Percentiles rank a stretch among this genome's conserved stretches.
These are phyloP conservation scores for Leptodirus hochenwartii DNA, from an alignment of 2,888 invertebrate genomes.

Conservation along the genomic window DNA sequence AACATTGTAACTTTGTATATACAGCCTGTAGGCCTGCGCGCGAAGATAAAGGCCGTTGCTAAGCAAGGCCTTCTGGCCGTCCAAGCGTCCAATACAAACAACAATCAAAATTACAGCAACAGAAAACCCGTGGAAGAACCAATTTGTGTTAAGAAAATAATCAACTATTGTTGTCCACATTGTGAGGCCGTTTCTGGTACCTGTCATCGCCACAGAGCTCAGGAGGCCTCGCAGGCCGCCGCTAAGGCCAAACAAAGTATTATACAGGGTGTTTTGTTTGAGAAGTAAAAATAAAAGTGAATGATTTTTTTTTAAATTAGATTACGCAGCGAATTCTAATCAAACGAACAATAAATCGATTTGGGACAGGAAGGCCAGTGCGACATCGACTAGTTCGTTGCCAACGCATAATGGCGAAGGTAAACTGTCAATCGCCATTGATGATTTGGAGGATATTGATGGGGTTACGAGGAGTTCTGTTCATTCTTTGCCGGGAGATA, in stretches of 20 bases:
- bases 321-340: conserved; percentile 6
- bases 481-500: conserved; percentile 20
- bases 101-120: conserved; percentile 10
- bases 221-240: conserved; percentile 5
- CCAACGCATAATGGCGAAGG: conserved; percentile 36
- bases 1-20: too few relatives aligned
- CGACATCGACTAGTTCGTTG: conserved; percentile 31
- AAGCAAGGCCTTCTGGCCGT: conserved; percentile 21
- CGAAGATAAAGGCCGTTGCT: conserved; percentile 23
- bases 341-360: conserved; percentile 9
- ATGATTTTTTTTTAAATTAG: conserved; percentile 9
- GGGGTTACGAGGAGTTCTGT: conserved; percentile 18
- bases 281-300: conserved; percentile 12
- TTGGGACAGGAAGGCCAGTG: conserved; percentile 25
- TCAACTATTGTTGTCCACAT: conserved; percentile 24
- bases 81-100: conserved; percentile 17
- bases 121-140: conserved; percentile 22
- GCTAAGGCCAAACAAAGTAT: conserved; percentile 9
- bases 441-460: conserved; percentile 17
- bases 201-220: conserved; percentile 16
- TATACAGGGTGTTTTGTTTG: too few relatives aligned
- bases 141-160: conserved; percentile 23
- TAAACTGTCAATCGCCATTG: conserved; percentile 25
- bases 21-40: conserved; percentile 20
- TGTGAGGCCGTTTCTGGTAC: conserved; percentile 18